Evolutionary conservation across 2,888 invertebrate genomes (phyloP).

Genomic region (Athetis lepigone): DNA sequence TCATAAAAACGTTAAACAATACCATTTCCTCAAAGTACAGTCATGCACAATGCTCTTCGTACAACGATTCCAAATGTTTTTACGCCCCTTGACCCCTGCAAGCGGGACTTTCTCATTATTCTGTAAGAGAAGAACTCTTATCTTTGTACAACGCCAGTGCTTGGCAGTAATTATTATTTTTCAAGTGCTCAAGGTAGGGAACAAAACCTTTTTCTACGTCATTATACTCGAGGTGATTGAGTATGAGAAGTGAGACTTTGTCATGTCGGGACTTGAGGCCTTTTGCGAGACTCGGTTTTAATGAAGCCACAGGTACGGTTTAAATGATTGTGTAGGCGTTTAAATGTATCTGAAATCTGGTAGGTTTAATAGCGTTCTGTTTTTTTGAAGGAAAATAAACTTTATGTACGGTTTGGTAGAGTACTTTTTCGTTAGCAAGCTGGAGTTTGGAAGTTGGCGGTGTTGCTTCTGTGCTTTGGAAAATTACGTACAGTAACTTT

Average conservation of each 20-base stretch:
- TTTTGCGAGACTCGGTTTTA: slow-evolving; percentile 17
- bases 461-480: no score
- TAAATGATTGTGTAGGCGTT: slow-evolving; percentile 10
- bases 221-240: slow-evolving; percentile 59
- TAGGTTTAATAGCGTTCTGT: no score
- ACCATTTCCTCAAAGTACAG: slow-evolving; percentile 32
- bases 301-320: slow-evolving; percentile 47
- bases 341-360: slow-evolving; percentile 5
- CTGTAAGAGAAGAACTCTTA: slow-evolving; percentile 54
- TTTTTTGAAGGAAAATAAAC: no score
- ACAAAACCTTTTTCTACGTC: slow-evolving; percentile 60
- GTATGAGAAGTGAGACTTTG: slow-evolving; percentile 41
- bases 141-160: slow-evolving; percentile 58
- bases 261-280: slow-evolving; percentile 30
- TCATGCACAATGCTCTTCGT: slow-evolving; percentile 37
- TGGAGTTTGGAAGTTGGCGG: no score
- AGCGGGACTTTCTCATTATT: slow-evolving; percentile 58
- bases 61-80: slow-evolving; percentile 56
- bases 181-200: slow-evolving; percentile 51
- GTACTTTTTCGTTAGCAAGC: no score
- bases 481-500: no score
- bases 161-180: slow-evolving; percentile 64
- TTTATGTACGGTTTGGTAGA: no score
- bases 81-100: slow-evolving; percentile 49
- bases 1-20: slow-evolving; percentile 11